Conservation (phyloP, 2,888 invertebrate species). For the Apodemia mormo region DNA sequence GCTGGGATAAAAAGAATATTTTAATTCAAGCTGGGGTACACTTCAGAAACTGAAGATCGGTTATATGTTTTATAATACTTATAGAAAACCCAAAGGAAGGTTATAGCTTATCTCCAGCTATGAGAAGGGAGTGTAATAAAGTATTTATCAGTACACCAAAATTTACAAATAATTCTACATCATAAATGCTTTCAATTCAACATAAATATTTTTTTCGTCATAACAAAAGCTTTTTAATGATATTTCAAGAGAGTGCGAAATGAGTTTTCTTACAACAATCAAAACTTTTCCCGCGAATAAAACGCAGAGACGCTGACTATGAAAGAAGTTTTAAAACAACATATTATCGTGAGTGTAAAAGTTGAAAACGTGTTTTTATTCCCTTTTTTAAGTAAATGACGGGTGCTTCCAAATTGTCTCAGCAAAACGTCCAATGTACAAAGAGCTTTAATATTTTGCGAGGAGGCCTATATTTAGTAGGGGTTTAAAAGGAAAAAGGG, state of each 20-base stretch:
- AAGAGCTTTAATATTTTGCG: conserved; percentile 44
- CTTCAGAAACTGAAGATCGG: no score
- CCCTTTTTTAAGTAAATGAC: conserved; percentile 51
- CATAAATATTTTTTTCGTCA: neutral
- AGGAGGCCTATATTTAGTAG: conserved; percentile 33
- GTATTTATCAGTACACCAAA: no score
- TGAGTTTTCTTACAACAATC: conserved; percentile 22
- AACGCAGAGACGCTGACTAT: conserved; percentile 14
- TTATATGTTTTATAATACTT: no score
- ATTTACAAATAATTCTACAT: neutral
- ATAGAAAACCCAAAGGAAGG: no score
- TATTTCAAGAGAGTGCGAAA: conserved; percentile 3
- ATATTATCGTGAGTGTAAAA: conserved; percentile 23
- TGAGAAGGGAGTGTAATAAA: no score
- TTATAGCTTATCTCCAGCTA: no score
- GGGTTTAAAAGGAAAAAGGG: conserved; percentile 34
- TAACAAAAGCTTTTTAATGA: neutral
- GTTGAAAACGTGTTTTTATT: conserved; percentile 36
- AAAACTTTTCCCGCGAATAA: conserved; percentile 24
- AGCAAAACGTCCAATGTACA: conserved; percentile 44
- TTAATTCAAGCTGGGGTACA: no score
- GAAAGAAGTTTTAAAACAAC: conserved; percentile 29
- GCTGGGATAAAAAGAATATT: no score
- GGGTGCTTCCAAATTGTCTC: conserved; percentile 47
- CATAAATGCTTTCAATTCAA: neutral